Evolutionary conservation across 2,888 invertebrate species (phyloP), one percentile per base, ranked within the genome.

Genomic region (Chrysolina haemoptera): DNA sequence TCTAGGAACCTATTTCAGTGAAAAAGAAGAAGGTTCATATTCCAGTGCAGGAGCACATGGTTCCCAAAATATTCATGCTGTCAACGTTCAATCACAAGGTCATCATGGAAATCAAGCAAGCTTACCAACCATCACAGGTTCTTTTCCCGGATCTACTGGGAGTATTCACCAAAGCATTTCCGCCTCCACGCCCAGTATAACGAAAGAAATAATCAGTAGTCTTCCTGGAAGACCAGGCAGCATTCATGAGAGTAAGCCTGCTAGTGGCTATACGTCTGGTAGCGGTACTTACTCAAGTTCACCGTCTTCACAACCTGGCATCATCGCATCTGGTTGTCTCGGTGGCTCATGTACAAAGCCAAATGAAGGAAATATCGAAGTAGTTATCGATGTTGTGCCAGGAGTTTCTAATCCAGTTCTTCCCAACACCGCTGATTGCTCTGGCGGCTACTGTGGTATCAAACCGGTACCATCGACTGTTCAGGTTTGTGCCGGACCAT

Each of bases 221-320:
- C 75, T 80, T 43, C 82, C 82, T 55, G 82, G 82, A 59, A 79
- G 79, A 40, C 75, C 71, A 41, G 81, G 80, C 62, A 81, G 79
- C 64, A 83, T 81, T 20, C 67, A 80, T 65, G 77, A 80, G 12
- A 80, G 79, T 48, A 81, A 81, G 78, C 81, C 80, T 43, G 79
- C 76, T 27, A 1, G 14, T 10, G 59, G 59, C 1, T 59, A 59
- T 4, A n/a, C 59, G n/a, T 12, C 27, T 66, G 16, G 68, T 63
- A 48, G 70, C 27, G 70, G 62, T 41, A 40, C 59, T 18, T 59
- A 16, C 46, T 16, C 55, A 20, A 50, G 67, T n/a, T 27, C 43
- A 40, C 18, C 68, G 10, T 48, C 27, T n/a, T 27, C 22, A 12
- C 27, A 48, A 27, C 22, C 20, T n/a, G 35, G 40, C n/a, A 35